Percentiles rank a stretch among this genome's conserved stretches.
These are phyloP conservation scores for Myodes glareolus DNA, from an alignment of 2,113 vertebrate species.

Conservation along the genomic window DNA sequence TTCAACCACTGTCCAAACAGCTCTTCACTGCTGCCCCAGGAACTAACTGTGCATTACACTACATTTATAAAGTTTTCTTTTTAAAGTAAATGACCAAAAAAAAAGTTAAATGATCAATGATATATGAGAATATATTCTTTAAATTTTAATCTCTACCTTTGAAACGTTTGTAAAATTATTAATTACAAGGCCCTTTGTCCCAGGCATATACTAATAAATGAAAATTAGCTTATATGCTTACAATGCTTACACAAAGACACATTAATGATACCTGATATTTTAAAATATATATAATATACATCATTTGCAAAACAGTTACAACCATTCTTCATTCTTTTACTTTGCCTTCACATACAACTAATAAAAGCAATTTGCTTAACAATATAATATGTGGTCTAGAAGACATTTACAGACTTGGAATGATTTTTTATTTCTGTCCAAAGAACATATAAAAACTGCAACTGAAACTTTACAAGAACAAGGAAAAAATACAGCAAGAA, in stretches of 20 bases:
- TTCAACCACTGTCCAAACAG: background rate
- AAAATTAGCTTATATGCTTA: background rate
- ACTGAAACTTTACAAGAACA: background rate
- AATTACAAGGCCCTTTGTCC: background rate
- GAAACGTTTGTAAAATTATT: background rate
- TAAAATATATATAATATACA: background rate
- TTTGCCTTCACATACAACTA: background rate
- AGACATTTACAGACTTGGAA: background rate
- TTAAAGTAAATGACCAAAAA: background rate
- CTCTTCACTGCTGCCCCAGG: background rate
- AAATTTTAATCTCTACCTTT: background rate
- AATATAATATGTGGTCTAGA: background rate
- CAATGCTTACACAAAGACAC: background rate
- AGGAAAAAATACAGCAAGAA: background rate
- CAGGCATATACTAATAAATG: background rate
- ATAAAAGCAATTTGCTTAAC: background rate
- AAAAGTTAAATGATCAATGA: background rate
- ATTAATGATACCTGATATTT: background rate
- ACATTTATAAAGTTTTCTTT: background rate
- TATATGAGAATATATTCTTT: background rate
- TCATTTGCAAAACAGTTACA: background rate
- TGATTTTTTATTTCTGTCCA: conserved; percentile 37
- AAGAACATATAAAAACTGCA: conserved; percentile 34
- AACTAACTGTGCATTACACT: too few relatives aligned
- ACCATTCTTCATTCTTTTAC: background rate